Evolutionary conservation across 2,797 vertebrate species (phyloP).

Genomic region (Psittacula echo): DNA sequence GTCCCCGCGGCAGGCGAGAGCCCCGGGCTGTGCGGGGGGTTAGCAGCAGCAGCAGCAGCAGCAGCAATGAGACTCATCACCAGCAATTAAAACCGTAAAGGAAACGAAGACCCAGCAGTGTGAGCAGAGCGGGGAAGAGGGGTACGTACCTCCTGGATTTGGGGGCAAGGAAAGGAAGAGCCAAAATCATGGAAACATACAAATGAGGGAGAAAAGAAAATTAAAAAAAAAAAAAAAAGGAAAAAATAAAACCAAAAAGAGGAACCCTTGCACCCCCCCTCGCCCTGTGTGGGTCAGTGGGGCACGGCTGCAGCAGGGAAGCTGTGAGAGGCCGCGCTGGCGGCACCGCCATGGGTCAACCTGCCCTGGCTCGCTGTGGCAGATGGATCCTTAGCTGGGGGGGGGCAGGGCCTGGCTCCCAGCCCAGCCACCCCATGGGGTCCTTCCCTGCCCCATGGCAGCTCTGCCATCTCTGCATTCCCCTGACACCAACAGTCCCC

Average conservation of each 20-base stretch:
- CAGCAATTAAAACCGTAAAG: conserved; percentile 73
- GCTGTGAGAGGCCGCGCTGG: neutral
- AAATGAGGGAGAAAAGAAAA: conserved; percentile 92
- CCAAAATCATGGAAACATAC: conserved; percentile 98
- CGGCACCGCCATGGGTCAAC: neutral
- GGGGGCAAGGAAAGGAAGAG: conserved; percentile 91
- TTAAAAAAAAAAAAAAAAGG: conserved; percentile 89
- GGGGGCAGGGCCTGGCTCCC: neutral
- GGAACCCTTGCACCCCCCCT: conserved; percentile 70
- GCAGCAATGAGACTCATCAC: conserved; percentile 79
- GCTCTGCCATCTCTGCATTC: neutral
- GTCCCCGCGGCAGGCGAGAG: conserved; percentile 24
- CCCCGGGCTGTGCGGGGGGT: conserved; percentile 68
- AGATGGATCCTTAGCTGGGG: neutral
- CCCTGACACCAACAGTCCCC: fast-evolving
- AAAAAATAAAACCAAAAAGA: conserved; percentile 65
- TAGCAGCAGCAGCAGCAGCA: conserved; percentile 50
- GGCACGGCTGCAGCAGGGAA: conserved; percentile 39
- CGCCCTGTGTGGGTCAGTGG: neutral
- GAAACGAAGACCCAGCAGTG: conserved; percentile 81
- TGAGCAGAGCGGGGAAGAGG: conserved; percentile 85
- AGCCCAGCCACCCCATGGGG: neutral
- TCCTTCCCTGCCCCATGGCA: neutral
- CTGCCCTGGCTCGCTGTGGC: conserved; percentile 42
- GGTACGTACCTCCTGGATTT: conserved; percentile 99